These are phyloP conservation scores for Scrobipalpa atriplicella DNA, from an alignment of 2,888 invertebrate species.

Conservation along the genomic window DNA sequence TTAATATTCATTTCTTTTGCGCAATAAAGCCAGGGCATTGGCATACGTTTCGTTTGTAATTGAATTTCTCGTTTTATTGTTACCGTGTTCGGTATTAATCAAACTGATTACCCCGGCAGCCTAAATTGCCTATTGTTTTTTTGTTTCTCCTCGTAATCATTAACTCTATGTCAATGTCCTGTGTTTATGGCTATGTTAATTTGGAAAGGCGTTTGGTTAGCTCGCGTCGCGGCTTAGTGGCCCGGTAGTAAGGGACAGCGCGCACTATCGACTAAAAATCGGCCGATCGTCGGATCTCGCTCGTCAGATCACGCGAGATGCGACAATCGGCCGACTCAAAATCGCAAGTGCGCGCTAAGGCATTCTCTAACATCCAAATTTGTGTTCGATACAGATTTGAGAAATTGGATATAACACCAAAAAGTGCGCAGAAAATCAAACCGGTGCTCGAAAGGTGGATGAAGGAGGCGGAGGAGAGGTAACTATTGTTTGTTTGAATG, in stretches of 20 bases:
- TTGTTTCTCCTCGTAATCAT: constrained; percentile 70
- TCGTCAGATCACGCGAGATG: no score
- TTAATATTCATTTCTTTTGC: constrained; percentile 75
- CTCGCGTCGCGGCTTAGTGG: constrained; percentile 30
- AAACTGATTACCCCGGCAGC: constrained; percentile 79
- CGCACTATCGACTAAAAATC: no score
- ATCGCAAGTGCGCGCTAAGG: constrained; percentile 42
- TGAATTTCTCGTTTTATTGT: constrained; percentile 80
- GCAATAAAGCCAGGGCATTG: constrained; percentile 94
- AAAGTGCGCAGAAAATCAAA: constrained; percentile 99
- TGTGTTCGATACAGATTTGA: constrained; percentile 93
- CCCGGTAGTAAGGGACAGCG: constrained; percentile 52
- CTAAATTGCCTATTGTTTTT: constrained; percentile 81
- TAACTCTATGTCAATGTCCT: constrained; percentile 86
- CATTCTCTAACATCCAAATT: constrained; percentile 76
- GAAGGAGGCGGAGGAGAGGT: constrained; percentile 99
- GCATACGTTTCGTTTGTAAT: constrained; percentile 85
- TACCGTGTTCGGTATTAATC: constrained; percentile 79
- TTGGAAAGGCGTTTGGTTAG: constrained; percentile 58
- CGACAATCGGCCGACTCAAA: no score
- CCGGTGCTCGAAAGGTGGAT: constrained; percentile 99
- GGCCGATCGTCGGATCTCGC: no score
- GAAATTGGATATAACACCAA: constrained; percentile 99
- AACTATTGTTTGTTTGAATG: constrained; percentile 77
- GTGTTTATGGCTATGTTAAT: constrained; percentile 79